Base-by-base conservation (phyloP, 1,140 invertebrate species). In the Lucilia sericata region DNA sequence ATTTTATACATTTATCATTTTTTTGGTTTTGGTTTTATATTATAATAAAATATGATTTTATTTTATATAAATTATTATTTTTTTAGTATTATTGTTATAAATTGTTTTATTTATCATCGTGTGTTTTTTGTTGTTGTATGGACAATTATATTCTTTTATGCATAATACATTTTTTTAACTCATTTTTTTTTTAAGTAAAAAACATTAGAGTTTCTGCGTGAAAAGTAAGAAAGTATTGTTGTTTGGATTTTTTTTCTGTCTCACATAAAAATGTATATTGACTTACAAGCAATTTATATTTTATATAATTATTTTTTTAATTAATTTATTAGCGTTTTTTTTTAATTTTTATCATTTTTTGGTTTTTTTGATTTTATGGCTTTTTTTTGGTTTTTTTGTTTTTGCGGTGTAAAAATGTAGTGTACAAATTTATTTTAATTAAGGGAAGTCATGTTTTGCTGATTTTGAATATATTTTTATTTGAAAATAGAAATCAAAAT, bases 1-100 rank as follows among this genome's bases (percentile, higher is more conserved):
- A 85, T 86, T 87, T 60, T 49, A 81, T 74, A 81, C 49, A 65
- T 84, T 84, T 78, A 80, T 81, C n/a, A 49, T 84, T 80, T 82
- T 21, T 70, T 30, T 30, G 1, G 25, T 30, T 30, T 30, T 30
- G n/a, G n/a, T 65, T 78, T n/a, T 84, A 51, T 65, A 74, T 82
- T 84, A 82, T 74, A 82, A 76, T 84, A 82, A 84, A 84, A 82
- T 82, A 82, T 47, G 78, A 82, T 75, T 84, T 82, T 51, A 36
- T 82, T 84, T 30, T 30, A 30, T 30, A 30, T 30, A 30, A 30
- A 84, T 30, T 78, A 55, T 51, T 60, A 42, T 78, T 75, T 17
- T 42, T 47, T 83, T 42, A 10, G 42, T 42, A 42, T 42, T 42
- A 42, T 80, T 78, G 75, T 74, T 47, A 19, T 30, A 2, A 30